Evolutionary conservation across 2,888 invertebrate species (phyloP).

Genomic region (Microctonus hyperodae): DNA sequence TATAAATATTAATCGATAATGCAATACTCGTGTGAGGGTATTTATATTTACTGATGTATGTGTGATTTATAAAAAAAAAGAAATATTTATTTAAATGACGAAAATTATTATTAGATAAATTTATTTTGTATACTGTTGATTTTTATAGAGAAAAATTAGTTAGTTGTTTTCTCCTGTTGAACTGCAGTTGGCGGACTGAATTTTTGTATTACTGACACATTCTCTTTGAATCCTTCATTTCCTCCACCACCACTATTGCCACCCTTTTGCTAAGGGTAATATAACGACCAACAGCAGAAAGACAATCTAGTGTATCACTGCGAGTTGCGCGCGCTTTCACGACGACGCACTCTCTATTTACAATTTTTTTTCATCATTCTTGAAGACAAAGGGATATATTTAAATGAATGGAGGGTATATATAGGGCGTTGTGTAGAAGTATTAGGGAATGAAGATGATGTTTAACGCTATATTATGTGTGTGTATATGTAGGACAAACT

Average conservation of each 20-base stretch:
- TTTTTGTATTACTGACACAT: not conserved
- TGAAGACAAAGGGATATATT: not conserved
- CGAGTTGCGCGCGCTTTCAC: constrained; percentile 15
- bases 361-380: not conserved
- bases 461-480: too few relatives aligned
- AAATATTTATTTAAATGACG: too few relatives aligned
- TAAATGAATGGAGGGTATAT: not conserved
- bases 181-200: not conserved
- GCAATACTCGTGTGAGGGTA: too few relatives aligned
- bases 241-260: not conserved
- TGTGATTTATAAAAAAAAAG: too few relatives aligned
- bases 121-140: not conserved
- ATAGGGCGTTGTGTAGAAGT: too few relatives aligned
- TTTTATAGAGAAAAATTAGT: too few relatives aligned
- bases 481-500: too few relatives aligned
- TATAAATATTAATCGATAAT: too few relatives aligned
- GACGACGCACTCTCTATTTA: constrained; percentile 20
- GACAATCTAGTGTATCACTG: constrained; percentile 10
- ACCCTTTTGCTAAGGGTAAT: not conserved
- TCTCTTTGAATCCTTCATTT: not conserved
- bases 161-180: not conserved
- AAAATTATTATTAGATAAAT: not conserved
- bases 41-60: too few relatives aligned
- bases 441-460: too few relatives aligned
- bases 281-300: constrained; percentile 11